Conservation (phyloP, 2,888 invertebrate genomes). For the Volucella bombylans region DNA sequence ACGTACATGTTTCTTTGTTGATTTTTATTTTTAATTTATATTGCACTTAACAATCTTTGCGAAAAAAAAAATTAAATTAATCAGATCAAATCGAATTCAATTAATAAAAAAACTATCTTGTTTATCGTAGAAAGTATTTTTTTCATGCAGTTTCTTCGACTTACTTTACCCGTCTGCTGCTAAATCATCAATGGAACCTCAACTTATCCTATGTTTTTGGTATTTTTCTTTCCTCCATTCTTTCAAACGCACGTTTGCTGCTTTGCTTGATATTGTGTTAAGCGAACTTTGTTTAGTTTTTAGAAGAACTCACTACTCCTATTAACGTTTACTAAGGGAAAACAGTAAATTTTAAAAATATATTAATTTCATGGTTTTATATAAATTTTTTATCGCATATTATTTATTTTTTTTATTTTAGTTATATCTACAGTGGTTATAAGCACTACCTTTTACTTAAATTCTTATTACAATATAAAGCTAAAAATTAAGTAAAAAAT, state of each 20-base stretch:
- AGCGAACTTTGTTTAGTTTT: conserved; percentile 40
- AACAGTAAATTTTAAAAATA: no score
- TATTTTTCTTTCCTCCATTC: conserved; percentile 69
- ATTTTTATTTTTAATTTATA: not conserved
- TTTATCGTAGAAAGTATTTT: conserved; percentile 53
- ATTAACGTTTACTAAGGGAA: no score
- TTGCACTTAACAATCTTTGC: conserved; percentile 19
- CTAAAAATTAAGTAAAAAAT: no score
- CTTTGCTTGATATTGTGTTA: conserved; percentile 46
- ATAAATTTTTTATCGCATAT: no score
- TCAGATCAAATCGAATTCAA: not conserved
- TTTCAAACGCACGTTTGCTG: conserved; percentile 41
- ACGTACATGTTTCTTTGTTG: conserved; percentile 21
- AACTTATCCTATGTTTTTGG: conserved; percentile 63
- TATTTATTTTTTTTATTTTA: no score
- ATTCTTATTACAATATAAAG: no score
- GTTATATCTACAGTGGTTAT: no score
- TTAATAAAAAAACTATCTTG: conserved; percentile 16
- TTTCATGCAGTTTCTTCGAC: conserved; percentile 65
- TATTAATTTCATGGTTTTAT: no score
- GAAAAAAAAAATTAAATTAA: not conserved
- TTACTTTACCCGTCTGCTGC: conserved; percentile 69
- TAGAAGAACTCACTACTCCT: no score
- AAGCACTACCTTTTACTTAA: no score
- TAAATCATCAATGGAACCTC: conserved; percentile 65